Conservation (phyloP, 1,140 invertebrate species). For the Steinernema feltiae region DNA sequence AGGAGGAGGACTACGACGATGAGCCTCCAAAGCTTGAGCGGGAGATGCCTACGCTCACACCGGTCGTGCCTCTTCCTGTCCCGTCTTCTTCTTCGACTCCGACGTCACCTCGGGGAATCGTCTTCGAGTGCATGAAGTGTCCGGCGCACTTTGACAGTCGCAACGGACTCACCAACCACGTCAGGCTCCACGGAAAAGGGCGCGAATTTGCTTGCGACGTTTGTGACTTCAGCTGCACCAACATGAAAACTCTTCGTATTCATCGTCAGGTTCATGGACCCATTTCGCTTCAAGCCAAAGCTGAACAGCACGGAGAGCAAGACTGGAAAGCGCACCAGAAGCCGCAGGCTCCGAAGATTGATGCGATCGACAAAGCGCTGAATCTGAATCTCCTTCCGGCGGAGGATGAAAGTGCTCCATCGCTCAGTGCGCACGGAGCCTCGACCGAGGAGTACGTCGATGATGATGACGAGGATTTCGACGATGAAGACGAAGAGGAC, state of each 20-base stretch:
- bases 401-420: not conserved
- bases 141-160: not conserved
- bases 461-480: not conserved
- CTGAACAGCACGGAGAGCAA: not conserved
- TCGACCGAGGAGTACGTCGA: not conserved
- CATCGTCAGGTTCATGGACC: constrained; percentile 5
- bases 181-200: not conserved
- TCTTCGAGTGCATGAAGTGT: constrained; percentile 3
- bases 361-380: not conserved
- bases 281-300: not conserved
- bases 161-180: not conserved
- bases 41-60: not conserved
- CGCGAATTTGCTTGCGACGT: not conserved
- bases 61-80: not conserved
- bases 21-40: not conserved
- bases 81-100: not conserved
- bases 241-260: not conserved
- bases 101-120: not conserved
- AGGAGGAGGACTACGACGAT: not conserved
- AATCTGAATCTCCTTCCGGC: not conserved
- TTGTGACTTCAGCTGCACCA: not conserved
- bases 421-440: not conserved
- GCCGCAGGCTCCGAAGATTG: not conserved
- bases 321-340: not conserved
- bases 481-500: not conserved